Conservation (phyloP, 2,888 invertebrate species). For the Taenaris catops region DNA sequence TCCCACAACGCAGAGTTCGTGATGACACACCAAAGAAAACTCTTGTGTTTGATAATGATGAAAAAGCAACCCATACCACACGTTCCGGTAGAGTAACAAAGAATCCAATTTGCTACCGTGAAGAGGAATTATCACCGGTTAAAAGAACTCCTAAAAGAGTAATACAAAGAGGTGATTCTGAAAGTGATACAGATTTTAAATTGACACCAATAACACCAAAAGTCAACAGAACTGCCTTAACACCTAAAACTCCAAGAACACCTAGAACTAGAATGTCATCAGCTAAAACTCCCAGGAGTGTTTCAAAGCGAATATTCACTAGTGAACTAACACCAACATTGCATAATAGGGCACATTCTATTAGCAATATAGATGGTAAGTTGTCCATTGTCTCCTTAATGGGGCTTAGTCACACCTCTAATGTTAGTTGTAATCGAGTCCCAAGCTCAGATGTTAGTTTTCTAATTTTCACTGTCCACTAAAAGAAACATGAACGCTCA, state of each 20-base stretch:
- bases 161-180: slow-evolving; percentile 33
- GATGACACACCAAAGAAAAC: slow-evolving; percentile 58
- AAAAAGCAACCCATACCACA: slow-evolving; percentile 36
- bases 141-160: slow-evolving; percentile 48
- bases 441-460: too few relatives aligned
- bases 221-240: slow-evolving; percentile 35
- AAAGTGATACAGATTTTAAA: slow-evolving; percentile 56
- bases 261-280: slow-evolving; percentile 40
- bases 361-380: slow-evolving; percentile 59
- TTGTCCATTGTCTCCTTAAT: background rate
- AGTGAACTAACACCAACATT: slow-evolving; percentile 61
- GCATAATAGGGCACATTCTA: slow-evolving; percentile 49
- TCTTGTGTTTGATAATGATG: slow-evolving; percentile 50
- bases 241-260: slow-evolving; percentile 40
- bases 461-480: too few relatives aligned
- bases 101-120: slow-evolving; percentile 42
- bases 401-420: too few relatives aligned
- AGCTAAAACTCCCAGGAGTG: slow-evolving; percentile 41
- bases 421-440: too few relatives aligned
- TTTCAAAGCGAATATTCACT: slow-evolving; percentile 46
- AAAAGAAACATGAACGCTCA: too few relatives aligned
- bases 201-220: slow-evolving; percentile 32
- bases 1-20: slow-evolving; percentile 38
- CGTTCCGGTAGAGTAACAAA: slow-evolving; percentile 46
- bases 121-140: slow-evolving; percentile 46